Conservation (phyloP, 2,888 invertebrate species). For the Cybosia mesomella region DNA sequence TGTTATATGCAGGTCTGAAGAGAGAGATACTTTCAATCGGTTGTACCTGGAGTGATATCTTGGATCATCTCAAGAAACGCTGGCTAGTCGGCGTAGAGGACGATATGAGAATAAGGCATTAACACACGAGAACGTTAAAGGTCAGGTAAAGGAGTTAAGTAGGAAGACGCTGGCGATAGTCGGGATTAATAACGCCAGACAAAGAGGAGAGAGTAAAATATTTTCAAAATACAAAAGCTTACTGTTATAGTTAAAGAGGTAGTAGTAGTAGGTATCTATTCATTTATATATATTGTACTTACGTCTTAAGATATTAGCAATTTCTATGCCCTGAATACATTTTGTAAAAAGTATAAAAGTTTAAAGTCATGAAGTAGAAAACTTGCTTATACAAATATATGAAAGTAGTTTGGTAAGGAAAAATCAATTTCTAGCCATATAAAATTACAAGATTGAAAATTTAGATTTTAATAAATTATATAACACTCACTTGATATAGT, state of each 20-base stretch:
- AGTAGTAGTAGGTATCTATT: neutral
- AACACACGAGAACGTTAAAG: no score
- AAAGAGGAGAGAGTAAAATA: neutral
- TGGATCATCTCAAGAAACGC: no score
- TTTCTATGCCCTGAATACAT: neutral
- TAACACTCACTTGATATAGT: neutral
- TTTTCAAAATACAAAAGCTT: neutral
- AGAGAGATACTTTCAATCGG: no score
- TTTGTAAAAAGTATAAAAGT: conserved; percentile 9
- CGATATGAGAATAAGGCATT: no score
- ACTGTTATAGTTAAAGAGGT: conserved; percentile 4
- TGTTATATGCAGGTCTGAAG: no score
- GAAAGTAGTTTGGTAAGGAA: neutral
- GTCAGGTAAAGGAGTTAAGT: no score
- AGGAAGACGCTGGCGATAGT: no score
- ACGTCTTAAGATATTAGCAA: neutral
- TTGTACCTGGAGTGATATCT: no score
- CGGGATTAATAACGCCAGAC: neutral
- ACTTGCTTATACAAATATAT: neutral
- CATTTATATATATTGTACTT: neutral
- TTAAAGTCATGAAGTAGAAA: neutral
- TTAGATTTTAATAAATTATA: neutral
- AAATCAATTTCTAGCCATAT: neutral
- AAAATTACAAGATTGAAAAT: conserved; percentile 2
- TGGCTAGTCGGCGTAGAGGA: no score